Evolutionary conservation across 2,113 vertebrate genomes (phyloP), one percentile per base, ranked within the genome.

Genomic region (Catharus fuscescens): DNA sequence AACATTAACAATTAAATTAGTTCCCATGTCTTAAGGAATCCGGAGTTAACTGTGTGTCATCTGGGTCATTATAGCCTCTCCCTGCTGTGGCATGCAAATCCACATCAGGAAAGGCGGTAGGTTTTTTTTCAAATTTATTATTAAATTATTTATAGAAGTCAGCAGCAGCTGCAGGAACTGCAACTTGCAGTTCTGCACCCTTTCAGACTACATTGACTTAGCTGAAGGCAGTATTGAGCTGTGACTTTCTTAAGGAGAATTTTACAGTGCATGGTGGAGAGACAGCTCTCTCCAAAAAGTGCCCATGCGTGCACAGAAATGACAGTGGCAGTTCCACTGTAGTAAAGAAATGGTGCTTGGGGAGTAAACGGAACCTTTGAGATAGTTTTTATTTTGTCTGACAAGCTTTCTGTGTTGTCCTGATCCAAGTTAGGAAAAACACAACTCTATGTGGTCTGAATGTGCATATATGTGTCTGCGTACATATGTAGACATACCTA

Each of bases 1-100:
- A 90, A 52, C 52, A 53, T 72, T 77, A 91, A 91, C 69, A 88
- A 80, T 88, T 76, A 86, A 86, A 93, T 83, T 88, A 79, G 60
- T 84, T 90, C 59, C 53, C 47, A 7, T 53, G 56, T 48, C n/a
- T 80, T 93, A 85, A 91, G n/a, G 62, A 90, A 88, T 54, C 48
- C 0, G 0, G 50, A 88, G 8, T 79, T 79, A 91, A 89, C 70
- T 50, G 13, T 80, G 52, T 79, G 42, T 95, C 48, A 72, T 54
- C 73, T 57, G 48, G 40, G 45, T 67, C 45, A 76, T 80, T 78
- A 73, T 10, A 80, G 56, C 12, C 23, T 52, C 59, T 94, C 62
- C 50, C n/a, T 61, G 7, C 62, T 70, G 67, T 2, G 47, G 34
- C 6, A 4, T 32, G 64, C 8, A 86, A 95, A 90, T 59, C 78